A percentile compares a stretch with the other conserved stretches of the same genome.
These are phyloP conservation scores for Volucella zonaria DNA, from an alignment of 2,888 invertebrate species.

Conservation along the genomic window DNA sequence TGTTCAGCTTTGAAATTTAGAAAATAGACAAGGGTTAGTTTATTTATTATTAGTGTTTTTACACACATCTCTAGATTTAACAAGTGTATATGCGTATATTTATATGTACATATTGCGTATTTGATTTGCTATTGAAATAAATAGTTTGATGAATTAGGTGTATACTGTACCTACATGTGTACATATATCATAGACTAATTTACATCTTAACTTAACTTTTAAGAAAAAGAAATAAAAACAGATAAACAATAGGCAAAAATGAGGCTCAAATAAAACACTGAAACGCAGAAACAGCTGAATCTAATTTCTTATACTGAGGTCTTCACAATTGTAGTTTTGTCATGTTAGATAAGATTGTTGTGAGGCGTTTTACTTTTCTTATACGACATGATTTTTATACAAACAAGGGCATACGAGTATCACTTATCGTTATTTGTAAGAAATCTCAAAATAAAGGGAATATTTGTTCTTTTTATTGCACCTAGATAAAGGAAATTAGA, in stretches of 20 bases:
- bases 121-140: no score
- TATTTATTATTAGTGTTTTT: slow-evolving; percentile 18
- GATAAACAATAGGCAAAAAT: background rate
- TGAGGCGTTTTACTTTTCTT: slow-evolving; percentile 53
- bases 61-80: no score
- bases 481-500: slow-evolving; percentile 63
- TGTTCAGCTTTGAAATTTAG: slow-evolving; percentile 33
- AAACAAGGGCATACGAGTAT: slow-evolving; percentile 54
- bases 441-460: slow-evolving; percentile 59
- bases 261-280: slow-evolving; percentile 10
- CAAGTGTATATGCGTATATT: no score
- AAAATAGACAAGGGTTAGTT: slow-evolving; percentile 20
- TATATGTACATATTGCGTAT: no score
- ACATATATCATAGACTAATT: background rate
- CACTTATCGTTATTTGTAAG: slow-evolving; percentile 64
- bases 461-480: slow-evolving; percentile 64
- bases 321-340: slow-evolving; percentile 44
- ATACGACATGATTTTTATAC: slow-evolving; percentile 50
- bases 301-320: slow-evolving; percentile 35
- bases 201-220: slow-evolving; percentile 2
- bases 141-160: no score
- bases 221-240: background rate
- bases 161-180: no score
- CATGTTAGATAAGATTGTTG: slow-evolving; percentile 58
- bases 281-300: slow-evolving; percentile 36